phyloP scores from a whole-genome alignment of 2,113 vertebrate genomes.

The Brienomyrus longianalis region DNA sequence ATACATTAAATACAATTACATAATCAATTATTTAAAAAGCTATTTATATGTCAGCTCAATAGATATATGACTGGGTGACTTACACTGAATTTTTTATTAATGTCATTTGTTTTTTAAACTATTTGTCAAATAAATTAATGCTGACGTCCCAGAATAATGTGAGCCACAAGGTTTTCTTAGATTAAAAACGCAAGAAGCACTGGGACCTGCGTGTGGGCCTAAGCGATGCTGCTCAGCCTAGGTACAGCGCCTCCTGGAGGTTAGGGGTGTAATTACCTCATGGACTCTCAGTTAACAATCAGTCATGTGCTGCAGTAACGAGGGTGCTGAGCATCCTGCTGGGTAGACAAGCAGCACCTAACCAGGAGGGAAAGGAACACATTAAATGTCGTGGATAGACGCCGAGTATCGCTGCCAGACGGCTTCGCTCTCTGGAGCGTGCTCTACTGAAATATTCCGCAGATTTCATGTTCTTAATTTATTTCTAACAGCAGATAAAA shows the following conservation, averaged over 20 bases:
- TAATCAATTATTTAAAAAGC: neutral
- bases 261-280: neutral
- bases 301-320: neutral
- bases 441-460: neutral
- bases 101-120: neutral
- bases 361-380: neutral
- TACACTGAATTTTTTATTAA: constrained; percentile 1
- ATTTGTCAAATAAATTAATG: neutral
- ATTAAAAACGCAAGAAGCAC: neutral
- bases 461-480: neutral
- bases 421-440: neutral
- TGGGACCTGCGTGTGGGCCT: neutral
- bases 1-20: neutral
- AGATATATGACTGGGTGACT: neutral
- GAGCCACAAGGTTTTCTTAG: neutral
- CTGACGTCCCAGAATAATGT: neutral
- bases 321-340: neutral
- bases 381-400: neutral
- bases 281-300: neutral
- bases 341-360: neutral
- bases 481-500: neutral
- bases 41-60: neutral
- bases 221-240: neutral
- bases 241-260: neutral
- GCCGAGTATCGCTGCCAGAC: neutral